Evolutionary conservation across 30 jellyfish, hydroid and myxozoan genomes (phyloP), one percentile per base, ranked within the genome.

Genomic region (Euphysa ruthae): DNA sequence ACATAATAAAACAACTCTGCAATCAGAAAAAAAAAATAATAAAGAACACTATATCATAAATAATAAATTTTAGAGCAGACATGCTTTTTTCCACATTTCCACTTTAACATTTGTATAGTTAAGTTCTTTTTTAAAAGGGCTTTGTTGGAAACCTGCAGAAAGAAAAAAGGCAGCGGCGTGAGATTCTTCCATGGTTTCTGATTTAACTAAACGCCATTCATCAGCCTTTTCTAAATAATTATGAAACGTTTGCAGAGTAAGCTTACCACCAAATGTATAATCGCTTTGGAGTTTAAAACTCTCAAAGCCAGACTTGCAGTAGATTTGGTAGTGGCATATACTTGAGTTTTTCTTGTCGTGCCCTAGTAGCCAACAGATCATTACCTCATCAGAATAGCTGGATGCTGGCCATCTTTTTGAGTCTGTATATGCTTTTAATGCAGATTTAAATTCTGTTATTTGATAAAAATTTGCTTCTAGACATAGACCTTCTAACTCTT

Each of bases 401-500:
- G 52, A 38, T 12, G n/a, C 14, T 8, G 52, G 12, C n/a, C 12
- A n/a, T 38, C 0, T n/a, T 28, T 13, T 12, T 27, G 26, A 19
- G 22, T 32, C 19, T 34, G 29, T 43, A 27, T 61, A 61, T 0
- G 29, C 74, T 15, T 61, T 30, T 32, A 61, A 19, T 14, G 74
- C 74, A 28, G 21, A 21, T 25, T 27, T 15, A 19, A 61, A 34
- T 8, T 29, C 49, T 34, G 26, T 23, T 15, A 61, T 29, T 35
- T 19, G 19, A 16, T 26, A 61, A 34, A 14, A 61, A 8, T 61
- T 61, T 3, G 73, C 74, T 61, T 61, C 74, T 22, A 61, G 18
- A 8, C 49, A 19, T 30, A 61, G 33, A 61, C 49, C 74, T 30
- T 61, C 74, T 4, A 30, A 35, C 33, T 61, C 74, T 43, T 19